Evolutionary conservation across 2,797 vertebrate genomes (phyloP).

Genomic region (Anguilla megastoma): DNA sequence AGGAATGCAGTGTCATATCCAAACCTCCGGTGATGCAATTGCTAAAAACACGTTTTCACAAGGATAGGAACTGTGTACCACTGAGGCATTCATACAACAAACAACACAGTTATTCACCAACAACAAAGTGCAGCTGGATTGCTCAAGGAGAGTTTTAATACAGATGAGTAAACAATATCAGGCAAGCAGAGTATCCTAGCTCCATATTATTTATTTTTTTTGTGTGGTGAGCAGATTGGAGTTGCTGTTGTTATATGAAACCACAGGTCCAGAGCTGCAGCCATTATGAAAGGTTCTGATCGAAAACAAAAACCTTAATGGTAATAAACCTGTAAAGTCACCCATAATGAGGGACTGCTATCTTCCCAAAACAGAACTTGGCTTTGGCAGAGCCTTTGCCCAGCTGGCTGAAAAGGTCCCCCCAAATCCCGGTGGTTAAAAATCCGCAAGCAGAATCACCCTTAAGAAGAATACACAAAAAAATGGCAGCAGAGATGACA

Average conservation of each 20-base stretch:
- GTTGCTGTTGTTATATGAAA: neutral
- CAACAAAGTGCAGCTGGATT: neutral
- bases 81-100: neutral
- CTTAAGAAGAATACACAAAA: neutral
- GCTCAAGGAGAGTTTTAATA: neutral
- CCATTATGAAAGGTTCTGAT: constrained; percentile 1
- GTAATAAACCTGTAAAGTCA: constrained; percentile 4
- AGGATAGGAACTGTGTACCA: neutral
- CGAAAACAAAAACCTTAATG: neutral
- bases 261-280: neutral
- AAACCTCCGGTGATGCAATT: neutral
- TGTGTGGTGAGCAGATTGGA: neutral
- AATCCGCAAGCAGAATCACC: constrained; percentile 47
- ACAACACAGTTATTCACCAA: neutral
- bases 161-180: constrained; percentile 6
- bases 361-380: constrained; percentile 54
- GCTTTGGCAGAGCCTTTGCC: constrained; percentile 49
- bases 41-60: neutral
- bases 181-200: neutral
- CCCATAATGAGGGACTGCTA: constrained; percentile 52
- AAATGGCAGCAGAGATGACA: constrained; percentile 43
- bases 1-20: neutral
- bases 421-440: constrained; percentile 48
- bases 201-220: neutral
- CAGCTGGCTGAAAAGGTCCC: constrained; percentile 43